Base-by-base conservation (phyloP, 1,140 invertebrate genomes). In the Drosophila dunni region DNA sequence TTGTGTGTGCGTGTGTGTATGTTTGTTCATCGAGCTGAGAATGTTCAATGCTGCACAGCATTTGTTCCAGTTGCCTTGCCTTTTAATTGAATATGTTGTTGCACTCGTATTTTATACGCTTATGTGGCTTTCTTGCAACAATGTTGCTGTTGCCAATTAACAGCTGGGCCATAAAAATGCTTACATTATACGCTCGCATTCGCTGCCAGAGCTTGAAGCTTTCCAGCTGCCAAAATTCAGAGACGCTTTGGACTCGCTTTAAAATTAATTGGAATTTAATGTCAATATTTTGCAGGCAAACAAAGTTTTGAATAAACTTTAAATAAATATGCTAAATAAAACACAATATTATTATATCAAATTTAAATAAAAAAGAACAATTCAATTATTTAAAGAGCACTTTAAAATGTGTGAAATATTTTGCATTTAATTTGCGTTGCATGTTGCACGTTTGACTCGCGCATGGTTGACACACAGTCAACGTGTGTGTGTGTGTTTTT, bases 391-490 rank as follows among this genome's bases (percentile, higher is more conserved):
- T 56, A 33, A 64, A 70, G 15, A 60, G 15, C 20, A 8, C 71
- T 56, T 57, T 56, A 24, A 62, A 82, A 79, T 5, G 73, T 75
- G 33, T 15, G 79, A 70, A 63, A 86, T 82, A 79, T 73, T 79
- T 78, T 79, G 82, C 75, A 46, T 63, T 53, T 63, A 66, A 45
- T 29, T 58, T 44, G 75, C 69, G 75, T 82, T 88, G 77, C 75
- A 78, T 78, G 84, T 82, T 79, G 88, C 70, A 72, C 75, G 74
- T 81, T 81, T 85, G 82, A 86, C 81, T 84, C 85, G 82, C 76
- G 80, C 81, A 51, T 51, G 11, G 77, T 83, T 83, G 80, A 83
- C 80, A 79, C 9, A 11, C 9, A 40, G 0, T 40, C 38, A n/a
- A 11, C n/a, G 38, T 9, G 11, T 33, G 51, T 20, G 51, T 29